Evolutionary conservation across 1,140 invertebrate genomes (phyloP), one percentile per base, ranked within the genome.

Genomic region (Drosophila erecta): DNA sequence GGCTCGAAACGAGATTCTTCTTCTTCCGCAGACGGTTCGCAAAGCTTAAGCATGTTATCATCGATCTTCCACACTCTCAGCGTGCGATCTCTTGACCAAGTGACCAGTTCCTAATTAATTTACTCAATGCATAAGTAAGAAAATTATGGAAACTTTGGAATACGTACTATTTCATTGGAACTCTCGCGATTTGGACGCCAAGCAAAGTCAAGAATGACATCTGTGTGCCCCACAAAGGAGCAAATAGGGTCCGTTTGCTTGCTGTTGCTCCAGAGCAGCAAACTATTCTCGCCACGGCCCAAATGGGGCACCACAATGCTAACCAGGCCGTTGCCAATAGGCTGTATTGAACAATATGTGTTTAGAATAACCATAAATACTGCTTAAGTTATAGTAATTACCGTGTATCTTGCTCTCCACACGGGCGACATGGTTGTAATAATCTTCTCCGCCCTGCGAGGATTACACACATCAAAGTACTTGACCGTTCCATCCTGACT

Each of bases 401-500:
- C 96, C 37, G 97, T 97, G 87, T 97, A 98, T 90, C 97, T 95
- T 8, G 98, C 98, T 92, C 97, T 95, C 98, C 98, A 99, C 0
- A 99, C 97, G 5, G 98, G 98, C 41, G 96, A 96, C 76, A 95
- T 95, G 8, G 97, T 96, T 57, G 95, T 96, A 41, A 99, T 94
- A 59, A 96, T 95, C 92, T 95, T 96, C 90, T 98, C 97, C 10
- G 96, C 94, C 81, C 95, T 94, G 73, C 96, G 93, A 8, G 96
- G 96, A 94, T 96, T 97, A 41, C 95, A 96, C 10, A 97, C 96
- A 92, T 98, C 97, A 94, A 98, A 98, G 92, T 98, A 97, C 93
- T 98, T 98, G 2, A 99, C 97, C 44, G 97, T 97, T 71, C 96
- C 96, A 93, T 99, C 98, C 93, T 98, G 97, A 94, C 97, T 98